Conservation (phyloP, 2,797 vertebrate genomes). For the Tenualosa thibaudeaui region DNA sequence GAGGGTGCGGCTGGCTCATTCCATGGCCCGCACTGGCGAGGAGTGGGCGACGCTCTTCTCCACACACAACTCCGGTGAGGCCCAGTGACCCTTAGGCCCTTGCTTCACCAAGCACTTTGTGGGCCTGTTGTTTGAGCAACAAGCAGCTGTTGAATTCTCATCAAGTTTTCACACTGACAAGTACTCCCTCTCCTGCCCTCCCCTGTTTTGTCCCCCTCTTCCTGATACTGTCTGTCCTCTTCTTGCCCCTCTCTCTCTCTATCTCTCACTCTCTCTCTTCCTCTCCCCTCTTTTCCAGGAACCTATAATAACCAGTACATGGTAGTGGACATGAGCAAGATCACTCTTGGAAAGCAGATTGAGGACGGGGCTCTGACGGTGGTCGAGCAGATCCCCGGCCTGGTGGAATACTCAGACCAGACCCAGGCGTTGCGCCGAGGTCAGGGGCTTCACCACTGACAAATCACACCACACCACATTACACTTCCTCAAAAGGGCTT, state of each 20-base stretch:
- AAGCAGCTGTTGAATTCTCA: not conserved
- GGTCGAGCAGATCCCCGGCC: constrained; percentile 89
- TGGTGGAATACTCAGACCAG: constrained; percentile 89
- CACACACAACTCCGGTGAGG: constrained; percentile 84
- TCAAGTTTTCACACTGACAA: not conserved
- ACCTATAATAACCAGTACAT: constrained; percentile 97
- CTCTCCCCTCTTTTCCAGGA: constrained; percentile 63
- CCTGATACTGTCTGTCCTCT: not conserved
- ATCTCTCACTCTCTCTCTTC: too few relatives aligned
- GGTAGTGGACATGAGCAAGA: constrained; percentile 86
- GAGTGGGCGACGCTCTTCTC: constrained; percentile 85
- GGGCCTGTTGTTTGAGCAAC: not conserved
- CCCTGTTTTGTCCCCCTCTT: not conserved
- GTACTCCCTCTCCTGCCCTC: too few relatives aligned
- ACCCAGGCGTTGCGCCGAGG: constrained; percentile 84
- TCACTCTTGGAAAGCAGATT: constrained; percentile 74
- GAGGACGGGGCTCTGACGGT: constrained; percentile 81
- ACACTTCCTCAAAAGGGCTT: not conserved
- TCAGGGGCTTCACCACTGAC: constrained; percentile 42
- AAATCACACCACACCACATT: not conserved
- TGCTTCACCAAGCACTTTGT: not conserved
- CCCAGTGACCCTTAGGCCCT: not conserved
- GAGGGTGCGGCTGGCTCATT: constrained; percentile 86
- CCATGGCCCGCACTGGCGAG: constrained; percentile 79
- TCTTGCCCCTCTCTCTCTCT: not conserved